Conservation (phyloP, 2,888 invertebrate genomes). For the Clunio marinus region DNA sequence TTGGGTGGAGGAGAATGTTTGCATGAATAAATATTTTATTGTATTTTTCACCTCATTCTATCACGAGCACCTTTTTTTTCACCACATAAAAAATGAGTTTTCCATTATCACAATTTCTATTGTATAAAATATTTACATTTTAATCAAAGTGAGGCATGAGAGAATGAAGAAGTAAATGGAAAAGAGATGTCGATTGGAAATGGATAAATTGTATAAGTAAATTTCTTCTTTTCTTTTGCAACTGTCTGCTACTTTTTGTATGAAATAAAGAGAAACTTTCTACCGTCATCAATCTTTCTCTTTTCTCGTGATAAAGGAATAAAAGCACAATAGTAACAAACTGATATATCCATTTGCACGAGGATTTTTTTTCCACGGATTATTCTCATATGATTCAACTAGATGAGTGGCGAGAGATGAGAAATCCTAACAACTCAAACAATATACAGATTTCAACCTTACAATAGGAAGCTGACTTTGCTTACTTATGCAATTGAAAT, state of each 20-base stretch:
- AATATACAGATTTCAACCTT: too few species aligned
- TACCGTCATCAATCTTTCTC: slow-evolving; percentile 37
- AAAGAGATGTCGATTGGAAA: slow-evolving; percentile 33
- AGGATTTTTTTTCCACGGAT: neutral
- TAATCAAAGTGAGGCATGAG: slow-evolving; percentile 26
- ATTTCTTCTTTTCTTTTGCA: slow-evolving; percentile 15
- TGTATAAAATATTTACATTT: slow-evolving; percentile 38
- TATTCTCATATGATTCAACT: too few species aligned
- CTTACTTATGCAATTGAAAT: slow-evolving; percentile 17
- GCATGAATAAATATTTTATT: slow-evolving; percentile 30
- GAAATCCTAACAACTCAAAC: neutral
- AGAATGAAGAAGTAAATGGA: slow-evolving; percentile 16
- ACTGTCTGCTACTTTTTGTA: too few species aligned
- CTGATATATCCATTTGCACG: slow-evolving; percentile 15
- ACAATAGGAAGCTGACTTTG: too few species aligned
- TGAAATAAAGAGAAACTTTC: slow-evolving; percentile 14
- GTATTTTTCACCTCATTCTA: slow-evolving; percentile 14
- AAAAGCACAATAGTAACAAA: slow-evolving; percentile 23
- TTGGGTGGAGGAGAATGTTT: neutral
- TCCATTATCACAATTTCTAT: slow-evolving; percentile 37
- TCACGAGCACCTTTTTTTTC: neutral
- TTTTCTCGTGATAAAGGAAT: slow-evolving; percentile 5
- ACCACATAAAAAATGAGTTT: slow-evolving; percentile 33
- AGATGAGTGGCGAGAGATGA: neutral
- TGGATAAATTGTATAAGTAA: slow-evolving; percentile 28